These are phyloP conservation scores for Vanessa tameamea DNA, from an alignment of 1,140 invertebrate genomes.

Conservation along the genomic window DNA sequence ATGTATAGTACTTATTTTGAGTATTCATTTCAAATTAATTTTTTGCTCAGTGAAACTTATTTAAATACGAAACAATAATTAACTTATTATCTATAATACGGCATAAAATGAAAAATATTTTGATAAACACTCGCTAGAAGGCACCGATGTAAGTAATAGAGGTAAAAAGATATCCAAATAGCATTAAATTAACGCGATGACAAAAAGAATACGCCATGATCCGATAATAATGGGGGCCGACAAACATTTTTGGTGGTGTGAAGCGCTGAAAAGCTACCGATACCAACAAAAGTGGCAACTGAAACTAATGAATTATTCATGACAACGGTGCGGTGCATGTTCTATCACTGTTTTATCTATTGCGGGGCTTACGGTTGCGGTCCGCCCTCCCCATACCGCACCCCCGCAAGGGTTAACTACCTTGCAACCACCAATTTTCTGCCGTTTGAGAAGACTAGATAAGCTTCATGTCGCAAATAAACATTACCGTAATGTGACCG, in stretches of 20 bases:
- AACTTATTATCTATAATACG: neutral
- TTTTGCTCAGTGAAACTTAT: too few relatives aligned
- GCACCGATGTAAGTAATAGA: conserved; percentile 3
- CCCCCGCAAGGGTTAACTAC: conserved; percentile 77
- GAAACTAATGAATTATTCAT: conserved; percentile 81
- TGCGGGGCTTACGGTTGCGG: conserved; percentile 61
- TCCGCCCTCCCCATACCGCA: conserved; percentile 39
- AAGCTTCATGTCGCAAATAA: conserved; percentile 72
- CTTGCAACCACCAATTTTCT: conserved; percentile 77
- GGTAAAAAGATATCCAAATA: conserved; percentile 19
- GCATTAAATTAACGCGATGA: conserved; percentile 29
- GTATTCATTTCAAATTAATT: too few relatives aligned
- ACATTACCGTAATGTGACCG: conserved; percentile 73
- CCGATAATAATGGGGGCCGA: conserved; percentile 71
- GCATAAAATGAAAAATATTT: neutral
- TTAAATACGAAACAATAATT: neutral
- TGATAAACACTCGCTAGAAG: neutral
- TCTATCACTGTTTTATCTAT: conserved; percentile 81
- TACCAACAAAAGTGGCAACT: conserved; percentile 79
- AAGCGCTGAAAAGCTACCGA: conserved; percentile 78
- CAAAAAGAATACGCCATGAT: conserved; percentile 44
- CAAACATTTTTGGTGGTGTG: conserved; percentile 76
- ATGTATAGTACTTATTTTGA: too few relatives aligned
- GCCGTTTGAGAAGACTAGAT: conserved; percentile 77
- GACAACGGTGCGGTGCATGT: conserved; percentile 76